Conservation (phyloP, 2,797 vertebrate genomes). For the Leucoraja ocellata region DNA sequence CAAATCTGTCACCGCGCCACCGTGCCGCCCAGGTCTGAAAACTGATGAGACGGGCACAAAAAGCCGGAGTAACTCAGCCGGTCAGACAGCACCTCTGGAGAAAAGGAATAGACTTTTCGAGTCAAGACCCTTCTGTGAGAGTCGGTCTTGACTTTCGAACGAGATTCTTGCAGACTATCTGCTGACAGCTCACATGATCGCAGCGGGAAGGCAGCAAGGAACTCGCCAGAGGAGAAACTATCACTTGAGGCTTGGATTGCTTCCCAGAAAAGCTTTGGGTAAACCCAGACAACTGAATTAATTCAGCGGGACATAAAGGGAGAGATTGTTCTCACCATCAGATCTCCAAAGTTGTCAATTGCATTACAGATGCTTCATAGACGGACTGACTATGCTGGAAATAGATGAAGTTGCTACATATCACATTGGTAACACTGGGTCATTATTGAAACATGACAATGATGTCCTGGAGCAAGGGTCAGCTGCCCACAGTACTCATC, state of each 20-base stretch:
- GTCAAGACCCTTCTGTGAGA: neutral
- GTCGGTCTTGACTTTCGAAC: neutral
- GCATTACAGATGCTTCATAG: neutral
- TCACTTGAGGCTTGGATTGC: neutral
- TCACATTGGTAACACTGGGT: neutral
- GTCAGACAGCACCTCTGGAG: too few species aligned
- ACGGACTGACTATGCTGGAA: neutral
- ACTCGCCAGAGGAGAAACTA: neutral
- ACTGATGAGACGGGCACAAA: too few species aligned
- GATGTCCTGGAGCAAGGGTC: neutral
- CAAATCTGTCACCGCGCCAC: too few species aligned
- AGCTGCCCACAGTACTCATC: neutral
- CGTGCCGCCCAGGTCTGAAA: too few species aligned
- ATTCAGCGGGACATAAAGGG: neutral
- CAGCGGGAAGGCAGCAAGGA: neutral
- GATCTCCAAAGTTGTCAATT: neutral
- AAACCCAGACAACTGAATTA: neutral
- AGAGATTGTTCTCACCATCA: neutral
- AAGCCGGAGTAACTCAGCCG: too few species aligned
- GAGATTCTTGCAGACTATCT: neutral
- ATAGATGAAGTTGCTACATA: neutral
- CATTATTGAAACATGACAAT: neutral
- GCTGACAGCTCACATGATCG: slow-evolving; percentile 11
- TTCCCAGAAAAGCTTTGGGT: slow-evolving; percentile 4
- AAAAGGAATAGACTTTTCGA: too few species aligned